A percentile compares a stretch with the other conserved stretches of the same genome.
These are phyloP conservation scores for Meloidogyne chitwoodi DNA, from an alignment of 1,140 invertebrate species.

Conservation along the genomic window DNA sequence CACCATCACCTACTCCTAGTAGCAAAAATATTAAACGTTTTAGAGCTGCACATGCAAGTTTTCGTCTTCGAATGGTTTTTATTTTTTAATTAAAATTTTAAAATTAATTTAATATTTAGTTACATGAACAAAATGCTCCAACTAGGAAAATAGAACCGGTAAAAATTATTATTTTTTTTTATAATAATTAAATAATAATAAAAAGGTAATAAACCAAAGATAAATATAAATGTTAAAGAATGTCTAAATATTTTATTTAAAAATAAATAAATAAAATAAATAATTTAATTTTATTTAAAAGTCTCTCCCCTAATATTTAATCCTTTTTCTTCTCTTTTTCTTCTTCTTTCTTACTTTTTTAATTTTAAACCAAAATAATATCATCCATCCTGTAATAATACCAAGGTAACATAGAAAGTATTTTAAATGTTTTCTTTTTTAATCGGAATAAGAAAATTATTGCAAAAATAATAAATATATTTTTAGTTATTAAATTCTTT, in stretches of 20 bases:
- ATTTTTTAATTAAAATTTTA: background rate
- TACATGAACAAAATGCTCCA: conserved; percentile 40
- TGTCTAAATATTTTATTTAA: too few species aligned
- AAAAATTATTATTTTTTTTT: background rate
- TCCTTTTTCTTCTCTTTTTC: background rate
- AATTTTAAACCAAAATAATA: background rate
- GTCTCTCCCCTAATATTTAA: background rate
- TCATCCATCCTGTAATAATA: too few species aligned
- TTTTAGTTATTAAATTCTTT: too few species aligned
- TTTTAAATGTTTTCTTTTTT: too few species aligned
- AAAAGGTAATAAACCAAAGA: too few species aligned
- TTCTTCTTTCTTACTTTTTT: background rate
- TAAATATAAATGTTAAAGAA: too few species aligned
- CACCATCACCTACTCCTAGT: background rate
- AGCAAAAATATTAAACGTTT: conserved; percentile 27
- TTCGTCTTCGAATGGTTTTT: conserved; percentile 35
- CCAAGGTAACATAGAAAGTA: too few species aligned
- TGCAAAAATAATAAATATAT: too few species aligned
- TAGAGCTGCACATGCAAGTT: conserved; percentile 37
- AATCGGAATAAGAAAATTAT: too few species aligned
- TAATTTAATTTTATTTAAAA: background rate
- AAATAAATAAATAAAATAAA: too few species aligned
- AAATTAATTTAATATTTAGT: background rate
- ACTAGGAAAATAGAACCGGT: conserved; percentile 30
- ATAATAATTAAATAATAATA: background rate